Conservation (phyloP, 2,888 invertebrate species). For the Melanotus villosus region DNA sequence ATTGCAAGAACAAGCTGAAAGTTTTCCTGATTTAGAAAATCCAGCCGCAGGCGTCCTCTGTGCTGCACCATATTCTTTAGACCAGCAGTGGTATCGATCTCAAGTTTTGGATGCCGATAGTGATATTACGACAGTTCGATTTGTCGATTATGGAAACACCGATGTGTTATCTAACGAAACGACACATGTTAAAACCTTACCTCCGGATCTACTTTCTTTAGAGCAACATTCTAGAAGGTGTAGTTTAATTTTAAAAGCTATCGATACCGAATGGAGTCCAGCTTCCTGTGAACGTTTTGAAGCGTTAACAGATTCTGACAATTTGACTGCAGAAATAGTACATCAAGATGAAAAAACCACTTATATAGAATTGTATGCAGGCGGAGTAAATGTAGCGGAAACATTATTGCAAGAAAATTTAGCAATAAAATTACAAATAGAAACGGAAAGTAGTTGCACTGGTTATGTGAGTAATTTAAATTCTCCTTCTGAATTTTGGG, state of each 20-base stretch:
- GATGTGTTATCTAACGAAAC: constrained; percentile 79
- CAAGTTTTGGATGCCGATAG: constrained; percentile 85
- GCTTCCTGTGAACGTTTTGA: constrained; percentile 73
- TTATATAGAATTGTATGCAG: constrained; percentile 77
- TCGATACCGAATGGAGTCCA: constrained; percentile 77
- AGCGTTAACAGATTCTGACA: constrained; percentile 54
- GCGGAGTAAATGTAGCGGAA: constrained; percentile 75
- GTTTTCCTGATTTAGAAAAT: constrained; percentile 70
- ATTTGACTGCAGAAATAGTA: constrained; percentile 52
- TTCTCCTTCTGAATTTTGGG: constrained; percentile 81
- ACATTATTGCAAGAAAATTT: constrained; percentile 73
- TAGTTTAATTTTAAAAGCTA: constrained; percentile 78
- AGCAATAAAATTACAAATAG: constrained; percentile 66
- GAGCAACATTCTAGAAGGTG: constrained; percentile 76
- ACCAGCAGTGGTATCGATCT: constrained; percentile 94
- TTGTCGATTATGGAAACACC: constrained; percentile 85
- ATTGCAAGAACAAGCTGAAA: constrained; percentile 73
- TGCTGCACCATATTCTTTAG: constrained; percentile 85
- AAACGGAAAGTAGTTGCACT: constrained; percentile 59
- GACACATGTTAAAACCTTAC: constrained; percentile 74
- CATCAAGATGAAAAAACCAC: constrained; percentile 74
- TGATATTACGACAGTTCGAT: constrained; percentile 83
- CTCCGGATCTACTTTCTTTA: constrained; percentile 72
- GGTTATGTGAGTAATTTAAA: constrained; percentile 79
- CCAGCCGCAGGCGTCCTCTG: constrained; percentile 77